Evolutionary conservation across 2,888 invertebrate genomes (phyloP).

Genomic region (Drosophila anceps): DNA sequence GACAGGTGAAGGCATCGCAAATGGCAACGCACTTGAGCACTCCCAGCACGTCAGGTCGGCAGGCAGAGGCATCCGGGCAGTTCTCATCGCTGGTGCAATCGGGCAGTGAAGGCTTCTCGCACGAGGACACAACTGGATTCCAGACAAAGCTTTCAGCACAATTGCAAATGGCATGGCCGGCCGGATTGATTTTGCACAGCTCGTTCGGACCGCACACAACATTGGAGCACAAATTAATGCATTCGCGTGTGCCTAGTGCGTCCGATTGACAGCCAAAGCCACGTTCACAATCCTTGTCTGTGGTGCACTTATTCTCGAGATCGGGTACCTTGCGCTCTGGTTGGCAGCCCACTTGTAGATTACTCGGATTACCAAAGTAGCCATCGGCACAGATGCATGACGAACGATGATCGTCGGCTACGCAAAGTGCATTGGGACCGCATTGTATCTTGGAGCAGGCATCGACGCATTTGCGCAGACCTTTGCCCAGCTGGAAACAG

Average conservation of each 20-base stretch:
- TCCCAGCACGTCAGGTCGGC: slow-evolving; percentile 93
- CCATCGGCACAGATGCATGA: slow-evolving; percentile 94
- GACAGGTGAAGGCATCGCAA: slow-evolving; percentile 93
- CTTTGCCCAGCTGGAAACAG: slow-evolving; percentile 93
- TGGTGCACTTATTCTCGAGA: slow-evolving; percentile 88
- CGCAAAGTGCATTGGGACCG: slow-evolving; percentile 95
- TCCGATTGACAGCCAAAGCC: slow-evolving; percentile 90
- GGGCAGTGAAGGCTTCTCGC: slow-evolving; percentile 95
- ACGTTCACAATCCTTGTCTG: slow-evolving; percentile 90
- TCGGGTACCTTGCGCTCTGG: slow-evolving; percentile 87
- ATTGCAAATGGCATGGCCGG: slow-evolving; percentile 91
- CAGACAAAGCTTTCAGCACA: slow-evolving; percentile 92
- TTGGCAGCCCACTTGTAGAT: slow-evolving; percentile 92
- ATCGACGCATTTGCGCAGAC: slow-evolving; percentile 92
- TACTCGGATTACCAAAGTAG: slow-evolving; percentile 92
- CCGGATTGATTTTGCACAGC: slow-evolving; percentile 89
- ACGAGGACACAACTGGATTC: slow-evolving; percentile 92
- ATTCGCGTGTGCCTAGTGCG: slow-evolving; percentile 88
- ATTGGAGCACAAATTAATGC: slow-evolving; percentile 92
- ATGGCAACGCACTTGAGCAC: slow-evolving; percentile 93
- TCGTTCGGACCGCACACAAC: slow-evolving; percentile 94
- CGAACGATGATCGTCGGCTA: slow-evolving; percentile 93
- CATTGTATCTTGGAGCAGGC: slow-evolving; percentile 95
- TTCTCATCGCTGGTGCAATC: slow-evolving; percentile 91
- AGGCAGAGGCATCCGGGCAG: slow-evolving; percentile 90